phyloP scores from a whole-genome alignment of 2,797 vertebrate genomes.

The Tinamus major region DNA sequence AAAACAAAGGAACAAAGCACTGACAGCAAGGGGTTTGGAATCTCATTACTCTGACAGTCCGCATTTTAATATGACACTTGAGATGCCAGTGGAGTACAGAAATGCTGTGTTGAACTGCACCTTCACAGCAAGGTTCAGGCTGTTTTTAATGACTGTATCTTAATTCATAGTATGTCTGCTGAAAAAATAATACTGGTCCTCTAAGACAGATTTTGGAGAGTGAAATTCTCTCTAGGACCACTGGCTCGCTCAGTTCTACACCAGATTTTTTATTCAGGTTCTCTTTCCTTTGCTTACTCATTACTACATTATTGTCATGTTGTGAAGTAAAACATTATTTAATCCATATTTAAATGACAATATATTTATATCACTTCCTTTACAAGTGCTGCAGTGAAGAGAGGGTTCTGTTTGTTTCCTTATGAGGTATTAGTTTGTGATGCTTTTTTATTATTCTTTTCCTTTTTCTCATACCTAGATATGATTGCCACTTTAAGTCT shows the following conservation, averaged over 20 bases:
- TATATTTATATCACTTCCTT: neutral
- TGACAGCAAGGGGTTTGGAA: neutral
- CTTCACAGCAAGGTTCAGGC: neutral
- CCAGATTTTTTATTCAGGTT: neutral
- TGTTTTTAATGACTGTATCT: neutral
- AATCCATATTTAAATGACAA: neutral
- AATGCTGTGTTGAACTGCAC: neutral
- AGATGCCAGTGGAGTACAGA: neutral
- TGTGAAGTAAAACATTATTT: neutral
- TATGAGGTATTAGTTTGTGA: neutral
- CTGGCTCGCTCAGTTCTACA: neutral
- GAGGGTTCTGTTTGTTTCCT: neutral
- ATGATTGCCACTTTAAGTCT: neutral
- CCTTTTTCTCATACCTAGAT: neutral
- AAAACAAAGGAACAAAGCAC: constrained; percentile 1
- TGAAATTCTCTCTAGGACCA: neutral
- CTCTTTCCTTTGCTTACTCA: neutral
- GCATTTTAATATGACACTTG: neutral
- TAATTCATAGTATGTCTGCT: neutral
- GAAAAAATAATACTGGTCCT: neutral
- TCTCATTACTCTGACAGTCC: neutral
- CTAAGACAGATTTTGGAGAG: neutral
- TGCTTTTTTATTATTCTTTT: neutral
- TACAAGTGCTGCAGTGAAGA: neutral
- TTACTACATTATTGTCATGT: neutral